phyloP scores from a whole-genome alignment of 2,113 vertebrate species.

The Heloderma charlesbogerti region DNA sequence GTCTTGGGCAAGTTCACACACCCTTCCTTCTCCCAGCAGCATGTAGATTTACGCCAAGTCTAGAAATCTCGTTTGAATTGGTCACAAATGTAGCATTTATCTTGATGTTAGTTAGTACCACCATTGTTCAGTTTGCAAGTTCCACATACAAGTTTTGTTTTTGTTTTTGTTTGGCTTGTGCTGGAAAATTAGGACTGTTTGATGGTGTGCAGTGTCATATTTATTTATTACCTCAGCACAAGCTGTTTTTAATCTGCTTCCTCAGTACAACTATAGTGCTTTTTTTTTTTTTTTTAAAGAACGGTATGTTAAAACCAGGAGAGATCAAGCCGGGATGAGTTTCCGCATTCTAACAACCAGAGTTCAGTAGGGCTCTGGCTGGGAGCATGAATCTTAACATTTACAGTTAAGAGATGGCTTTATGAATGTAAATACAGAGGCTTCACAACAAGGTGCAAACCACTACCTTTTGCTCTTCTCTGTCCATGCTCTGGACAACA shows the following conservation, averaged over 20 bases:
- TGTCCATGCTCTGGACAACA: background rate
- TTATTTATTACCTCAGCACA: background rate
- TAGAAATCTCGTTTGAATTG: background rate
- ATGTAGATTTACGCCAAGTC: background rate
- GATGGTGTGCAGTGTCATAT: background rate
- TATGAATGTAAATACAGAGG: too few relatives aligned
- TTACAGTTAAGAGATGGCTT: too few relatives aligned
- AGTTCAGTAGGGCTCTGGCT: too few relatives aligned
- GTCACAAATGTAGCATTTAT: background rate
- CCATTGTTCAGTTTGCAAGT: background rate
- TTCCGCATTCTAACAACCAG: background rate
- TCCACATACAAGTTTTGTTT: background rate
- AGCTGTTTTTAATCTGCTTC: background rate
- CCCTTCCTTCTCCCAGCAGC: background rate
- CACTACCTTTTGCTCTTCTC: background rate
- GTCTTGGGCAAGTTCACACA: background rate
- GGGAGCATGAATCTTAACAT: too few relatives aligned
- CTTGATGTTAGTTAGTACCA: background rate
- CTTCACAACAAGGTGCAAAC: too few relatives aligned
- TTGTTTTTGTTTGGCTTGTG: background rate
- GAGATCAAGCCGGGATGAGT: background rate
- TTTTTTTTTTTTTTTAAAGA: background rate
- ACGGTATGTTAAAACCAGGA: background rate
- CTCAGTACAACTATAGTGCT: background rate
- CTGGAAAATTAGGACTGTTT: background rate